Percentiles rank a stretch among this genome's conserved stretches.
phyloP scores from a whole-genome alignment of 53 echinoderm and acorn worm species.

The Apostichopus leukothele region DNA sequence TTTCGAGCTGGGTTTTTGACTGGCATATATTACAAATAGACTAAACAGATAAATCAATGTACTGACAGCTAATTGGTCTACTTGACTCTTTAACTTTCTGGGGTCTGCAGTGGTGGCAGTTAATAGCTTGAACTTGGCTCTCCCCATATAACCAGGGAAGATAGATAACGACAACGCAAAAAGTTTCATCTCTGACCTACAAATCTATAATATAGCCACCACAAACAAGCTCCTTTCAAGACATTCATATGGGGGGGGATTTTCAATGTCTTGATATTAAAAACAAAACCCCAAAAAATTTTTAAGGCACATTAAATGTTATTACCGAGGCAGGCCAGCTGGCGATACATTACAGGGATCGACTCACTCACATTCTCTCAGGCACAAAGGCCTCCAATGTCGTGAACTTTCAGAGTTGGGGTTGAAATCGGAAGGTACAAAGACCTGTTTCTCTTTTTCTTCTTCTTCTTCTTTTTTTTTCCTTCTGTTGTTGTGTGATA shows the following conservation, averaged over 20 bases:
- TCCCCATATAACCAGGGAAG: not conserved
- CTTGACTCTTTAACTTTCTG: not conserved
- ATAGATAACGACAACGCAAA: not conserved
- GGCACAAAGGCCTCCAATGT: slow-evolving; percentile 3
- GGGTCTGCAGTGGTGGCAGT: not conserved
- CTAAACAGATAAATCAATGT: slow-evolving; percentile 37
- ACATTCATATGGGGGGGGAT: too few species aligned
- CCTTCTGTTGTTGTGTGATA: not conserved
- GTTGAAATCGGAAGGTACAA: not conserved
- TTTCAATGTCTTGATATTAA: not conserved
- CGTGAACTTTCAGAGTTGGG: not conserved
- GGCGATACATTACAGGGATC: not conserved
- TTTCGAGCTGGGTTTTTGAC: not conserved
- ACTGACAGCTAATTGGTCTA: slow-evolving; percentile 2
- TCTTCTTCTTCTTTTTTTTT: too few species aligned
- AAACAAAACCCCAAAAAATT: not conserved
- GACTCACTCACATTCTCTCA: not conserved
- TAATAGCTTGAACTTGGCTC: not conserved
- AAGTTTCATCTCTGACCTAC: not conserved
- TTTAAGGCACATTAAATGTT: not conserved
- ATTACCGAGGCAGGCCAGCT: slow-evolving; percentile 2
- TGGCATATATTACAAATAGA: slow-evolving; percentile 40
- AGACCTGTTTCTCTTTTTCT: not conserved
- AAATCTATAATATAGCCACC: not conserved
- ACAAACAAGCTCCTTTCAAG: too few species aligned